Percentiles rank a stretch among this genome's conserved stretches.
phyloP scores from a whole-genome alignment of 2,113 vertebrate genomes.

The Elephantulus edwardii region DNA sequence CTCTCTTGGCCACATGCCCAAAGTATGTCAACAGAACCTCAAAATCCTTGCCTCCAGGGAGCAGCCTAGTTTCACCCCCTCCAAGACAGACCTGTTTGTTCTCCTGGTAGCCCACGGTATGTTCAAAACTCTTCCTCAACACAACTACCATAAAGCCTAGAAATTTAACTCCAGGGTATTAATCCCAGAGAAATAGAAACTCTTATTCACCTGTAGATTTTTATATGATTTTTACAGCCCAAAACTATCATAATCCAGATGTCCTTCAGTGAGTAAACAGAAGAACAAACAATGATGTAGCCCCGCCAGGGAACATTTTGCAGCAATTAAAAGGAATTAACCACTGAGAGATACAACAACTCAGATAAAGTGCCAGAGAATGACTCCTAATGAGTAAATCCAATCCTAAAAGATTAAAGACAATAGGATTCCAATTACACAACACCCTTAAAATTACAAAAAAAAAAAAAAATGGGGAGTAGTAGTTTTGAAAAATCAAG shows the following conservation, averaged over 20 bases:
- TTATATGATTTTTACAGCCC: background rate
- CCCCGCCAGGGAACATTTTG: background rate
- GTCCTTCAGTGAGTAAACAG: background rate
- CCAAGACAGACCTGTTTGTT: no score
- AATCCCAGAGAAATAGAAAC: background rate
- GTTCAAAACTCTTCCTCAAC: no score
- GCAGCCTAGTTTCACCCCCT: no score
- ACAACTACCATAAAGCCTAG: background rate
- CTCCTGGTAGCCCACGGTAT: no score
- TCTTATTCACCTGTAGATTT: background rate
- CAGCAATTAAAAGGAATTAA: background rate
- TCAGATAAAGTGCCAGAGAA: background rate
- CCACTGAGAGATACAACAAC: accelerated
- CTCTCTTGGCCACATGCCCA: no score
- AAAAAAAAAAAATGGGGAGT: background rate
- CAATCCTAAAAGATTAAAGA: background rate
- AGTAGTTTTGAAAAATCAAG: background rate
- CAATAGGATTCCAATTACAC: background rate
- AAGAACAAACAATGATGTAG: background rate
- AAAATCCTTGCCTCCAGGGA: no score
- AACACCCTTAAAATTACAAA: background rate
- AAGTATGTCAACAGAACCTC: no score
- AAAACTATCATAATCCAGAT: background rate
- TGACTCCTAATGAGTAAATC: background rate
- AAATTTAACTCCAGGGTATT: background rate